phyloP scores from a whole-genome alignment of 2,797 vertebrate species.

The Sebastes minor region DNA sequence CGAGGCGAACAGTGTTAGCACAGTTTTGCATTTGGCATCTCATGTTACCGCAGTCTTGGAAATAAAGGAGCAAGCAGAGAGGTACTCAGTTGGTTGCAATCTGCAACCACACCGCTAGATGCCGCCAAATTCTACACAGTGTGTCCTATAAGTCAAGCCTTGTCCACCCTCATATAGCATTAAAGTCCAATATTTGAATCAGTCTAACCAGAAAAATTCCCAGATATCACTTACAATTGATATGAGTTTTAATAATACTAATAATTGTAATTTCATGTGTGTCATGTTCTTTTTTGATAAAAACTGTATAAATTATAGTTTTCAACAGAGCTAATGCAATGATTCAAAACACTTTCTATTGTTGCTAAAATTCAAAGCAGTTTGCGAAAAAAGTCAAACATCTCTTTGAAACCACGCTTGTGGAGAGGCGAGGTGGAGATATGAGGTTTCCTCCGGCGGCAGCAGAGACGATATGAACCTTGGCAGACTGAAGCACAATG shows the following conservation, averaged over 20 bases:
- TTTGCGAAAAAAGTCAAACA: not conserved
- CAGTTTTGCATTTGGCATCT: rapidly evolving
- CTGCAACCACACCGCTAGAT: too few relatives aligned
- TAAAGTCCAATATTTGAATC: not conserved
- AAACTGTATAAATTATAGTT: not conserved
- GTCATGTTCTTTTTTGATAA: not conserved
- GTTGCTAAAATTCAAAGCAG: not conserved
- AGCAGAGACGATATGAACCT: constrained; percentile 52
- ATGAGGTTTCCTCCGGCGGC: constrained; percentile 33
- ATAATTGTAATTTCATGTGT: not conserved
- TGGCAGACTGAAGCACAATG: constrained; percentile 51
- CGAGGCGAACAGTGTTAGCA: too few relatives aligned
- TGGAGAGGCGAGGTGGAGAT: constrained; percentile 2
- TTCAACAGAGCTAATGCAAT: not conserved
- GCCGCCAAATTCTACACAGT: too few relatives aligned
- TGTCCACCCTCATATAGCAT: too few relatives aligned
- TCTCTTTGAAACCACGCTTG: not conserved
- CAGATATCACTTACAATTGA: not conserved
- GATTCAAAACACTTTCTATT: not conserved
- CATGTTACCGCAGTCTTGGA: too few relatives aligned
- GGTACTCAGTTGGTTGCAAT: too few relatives aligned
- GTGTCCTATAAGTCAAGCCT: not conserved
- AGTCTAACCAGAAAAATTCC: not conserved
- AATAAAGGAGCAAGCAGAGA: rapidly evolving
- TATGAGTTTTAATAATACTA: not conserved